Conservation (phyloP, 2,113 vertebrate genomes). For the Tenrec ecaudatus region DNA sequence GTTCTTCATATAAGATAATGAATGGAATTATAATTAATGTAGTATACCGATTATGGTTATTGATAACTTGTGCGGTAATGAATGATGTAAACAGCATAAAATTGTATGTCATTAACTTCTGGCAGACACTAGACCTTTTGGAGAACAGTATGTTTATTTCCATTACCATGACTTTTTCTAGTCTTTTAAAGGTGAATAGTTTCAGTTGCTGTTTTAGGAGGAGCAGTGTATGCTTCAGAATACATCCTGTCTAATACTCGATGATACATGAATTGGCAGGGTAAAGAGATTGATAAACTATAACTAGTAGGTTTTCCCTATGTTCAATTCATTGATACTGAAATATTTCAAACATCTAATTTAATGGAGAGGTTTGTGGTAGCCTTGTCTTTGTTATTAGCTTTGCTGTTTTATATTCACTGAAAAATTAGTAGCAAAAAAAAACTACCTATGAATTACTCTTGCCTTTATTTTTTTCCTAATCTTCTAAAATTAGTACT, state of each 20-base stretch:
- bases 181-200: slow-evolving; percentile 73
- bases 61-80: slow-evolving; percentile 30
- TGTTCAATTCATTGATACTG: slow-evolving; percentile 73
- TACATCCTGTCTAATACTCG: slow-evolving; percentile 78
- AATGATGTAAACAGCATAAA: slow-evolving; percentile 66
- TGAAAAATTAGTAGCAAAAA: slow-evolving; percentile 71
- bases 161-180: slow-evolving; percentile 73
- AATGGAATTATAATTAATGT: slow-evolving; percentile 11
- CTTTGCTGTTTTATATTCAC: slow-evolving; percentile 66
- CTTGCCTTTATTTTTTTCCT: slow-evolving; percentile 79
- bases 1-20: background rate
- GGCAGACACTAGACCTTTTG: slow-evolving; percentile 51
- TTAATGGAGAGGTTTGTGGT: slow-evolving; percentile 45
- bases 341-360: slow-evolving; percentile 77
- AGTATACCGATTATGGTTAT: background rate
- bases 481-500: slow-evolving; percentile 84
- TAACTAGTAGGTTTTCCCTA: slow-evolving; percentile 75
- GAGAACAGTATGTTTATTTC: slow-evolving; percentile 66
- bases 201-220: slow-evolving; percentile 72
- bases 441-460: slow-evolving; percentile 73
- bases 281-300: slow-evolving; percentile 71
- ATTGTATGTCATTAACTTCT: slow-evolving; percentile 54
- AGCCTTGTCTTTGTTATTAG: slow-evolving; percentile 66
- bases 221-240: slow-evolving; percentile 76
- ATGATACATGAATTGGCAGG: slow-evolving; percentile 77